Evolutionary conservation across 2,888 invertebrate genomes (phyloP).

Genomic region (Plusia festucae): DNA sequence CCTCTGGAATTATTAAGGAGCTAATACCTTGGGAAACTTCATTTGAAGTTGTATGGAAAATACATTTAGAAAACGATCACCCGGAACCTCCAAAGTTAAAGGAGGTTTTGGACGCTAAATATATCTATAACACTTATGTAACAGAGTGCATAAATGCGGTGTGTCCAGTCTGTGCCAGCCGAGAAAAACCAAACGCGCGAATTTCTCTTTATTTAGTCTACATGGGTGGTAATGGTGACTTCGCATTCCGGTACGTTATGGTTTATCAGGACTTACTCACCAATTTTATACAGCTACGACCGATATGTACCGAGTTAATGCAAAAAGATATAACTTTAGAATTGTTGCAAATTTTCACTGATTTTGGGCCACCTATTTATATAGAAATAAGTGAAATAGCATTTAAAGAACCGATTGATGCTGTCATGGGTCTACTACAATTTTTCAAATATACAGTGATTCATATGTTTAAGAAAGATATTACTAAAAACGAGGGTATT

Average conservation of each 20-base stretch:
- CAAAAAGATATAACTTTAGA: conserved; percentile 28
- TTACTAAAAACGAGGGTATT: neutral
- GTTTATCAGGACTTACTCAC: conserved; percentile 32
- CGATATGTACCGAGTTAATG: conserved; percentile 8
- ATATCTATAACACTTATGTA: conserved; percentile 16
- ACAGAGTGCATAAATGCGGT: conserved; percentile 14
- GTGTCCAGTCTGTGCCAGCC: conserved; percentile 20
- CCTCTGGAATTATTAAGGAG: neutral
- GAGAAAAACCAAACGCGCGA: conserved; percentile 18
- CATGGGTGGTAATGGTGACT: neutral
- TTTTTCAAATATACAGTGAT: neutral
- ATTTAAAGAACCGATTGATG: conserved; percentile 20
- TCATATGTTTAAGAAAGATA: neutral
- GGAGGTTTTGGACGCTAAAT: conserved; percentile 9
- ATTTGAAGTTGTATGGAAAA: conserved; percentile 36
- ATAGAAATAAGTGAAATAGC: conserved; percentile 1
- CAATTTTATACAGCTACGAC: conserved; percentile 37
- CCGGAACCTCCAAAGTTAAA: neutral
- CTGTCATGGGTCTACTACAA: conserved; percentile 20
- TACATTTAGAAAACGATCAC: conserved; percentile 24
- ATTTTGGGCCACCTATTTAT: conserved; percentile 42
- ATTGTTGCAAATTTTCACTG: conserved; percentile 42
- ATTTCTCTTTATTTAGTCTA: conserved; percentile 18
- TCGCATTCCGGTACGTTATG: conserved; percentile 27
- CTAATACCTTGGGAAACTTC: conserved; percentile 28